Conservation (phyloP, 1,140 invertebrate species). For the Hermatobates lingyangjiaoensis region DNA sequence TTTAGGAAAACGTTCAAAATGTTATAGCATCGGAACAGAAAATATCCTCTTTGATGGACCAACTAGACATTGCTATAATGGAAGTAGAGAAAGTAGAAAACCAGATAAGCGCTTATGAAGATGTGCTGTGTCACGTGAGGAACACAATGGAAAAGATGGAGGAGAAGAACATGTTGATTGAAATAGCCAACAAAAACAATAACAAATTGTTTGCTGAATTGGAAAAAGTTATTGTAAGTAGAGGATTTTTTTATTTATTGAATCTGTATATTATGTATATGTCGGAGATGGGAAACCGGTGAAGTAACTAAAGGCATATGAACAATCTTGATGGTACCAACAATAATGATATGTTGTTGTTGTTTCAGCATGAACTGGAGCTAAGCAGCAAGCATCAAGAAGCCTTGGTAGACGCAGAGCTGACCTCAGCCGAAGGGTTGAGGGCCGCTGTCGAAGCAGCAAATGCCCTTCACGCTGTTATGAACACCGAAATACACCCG, state of each 20-base stretch:
- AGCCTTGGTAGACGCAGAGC: conserved; percentile 51
- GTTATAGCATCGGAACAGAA: conserved; percentile 66
- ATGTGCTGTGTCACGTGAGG: conserved; percentile 57
- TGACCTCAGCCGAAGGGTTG: conserved; percentile 47
- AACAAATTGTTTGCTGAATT: conserved; percentile 57
- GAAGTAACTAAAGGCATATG: no score
- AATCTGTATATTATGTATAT: no score
- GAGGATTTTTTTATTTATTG: no score
- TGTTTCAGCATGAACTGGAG: conserved; percentile 45
- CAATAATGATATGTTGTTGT: no score
- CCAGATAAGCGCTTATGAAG: conserved; percentile 53
- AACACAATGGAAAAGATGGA: conserved; percentile 79
- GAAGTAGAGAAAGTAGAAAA: conserved; percentile 58
- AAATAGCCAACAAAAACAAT: conserved; percentile 70
- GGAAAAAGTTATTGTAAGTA: conserved; percentile 57
- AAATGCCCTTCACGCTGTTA: conserved; percentile 53
- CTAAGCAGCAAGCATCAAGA: conserved; percentile 46
- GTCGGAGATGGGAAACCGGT: no score
- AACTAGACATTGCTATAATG: conserved; percentile 57
- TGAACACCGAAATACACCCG: conserved; percentile 47
- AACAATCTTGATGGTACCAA: no score
- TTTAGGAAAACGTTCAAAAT: conserved; percentile 63
- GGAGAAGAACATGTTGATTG: conserved; percentile 76
- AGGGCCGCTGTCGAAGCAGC: conserved; percentile 60
- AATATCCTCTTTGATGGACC: conserved; percentile 65